Base-by-base conservation (phyloP, 2,113 vertebrate genomes). In the Butastur rufipennis region DNA sequence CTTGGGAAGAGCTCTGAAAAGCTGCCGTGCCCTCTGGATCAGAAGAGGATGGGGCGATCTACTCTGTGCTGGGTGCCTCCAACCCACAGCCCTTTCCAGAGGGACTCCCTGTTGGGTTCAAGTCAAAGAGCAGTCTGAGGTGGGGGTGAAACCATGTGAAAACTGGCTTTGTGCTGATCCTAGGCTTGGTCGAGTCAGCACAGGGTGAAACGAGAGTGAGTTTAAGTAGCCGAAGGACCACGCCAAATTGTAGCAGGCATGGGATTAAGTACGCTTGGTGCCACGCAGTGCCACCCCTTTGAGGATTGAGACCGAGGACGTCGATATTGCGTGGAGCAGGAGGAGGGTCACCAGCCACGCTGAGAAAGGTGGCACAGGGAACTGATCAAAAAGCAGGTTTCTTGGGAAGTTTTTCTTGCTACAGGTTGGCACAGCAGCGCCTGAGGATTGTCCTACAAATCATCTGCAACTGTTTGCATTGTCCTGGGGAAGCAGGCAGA, bases 241-340 rank as follows among this genome's bases (percentile, higher is more conserved):
- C 16, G 40, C 14, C 2, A 2, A 34, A 16, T 6, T 16, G n/a
- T 59, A 31, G 5, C 16, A 26, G 17, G 27, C 34, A 5, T 66
- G 21, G 52, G 70, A 40, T 40, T 32, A 23, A 55, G 48, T 2
- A 19, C 8, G 17, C 16, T 38, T 40, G 3, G n/a, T 81, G 50
- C 25, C 2, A 2, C 10, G 23, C 32, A 11, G 43, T 68, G 72
- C 34, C 21, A 36, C 5, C 14, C 23, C 23, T 5, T 50, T 7
- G 19, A 50, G 65, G 43, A 43, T 0, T 50, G 34, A 22, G n/a
- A 9, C 16, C 1, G 1, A 84, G 45, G 22, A 23, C 7, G 13
- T 3, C 40, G 17, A 7, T 84, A 32, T 31, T 20, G 10, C 43
- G 32, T 5, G n/a, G 42, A 87, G 47, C 55, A 53, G 47, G 23